Evolutionary conservation across 2,888 invertebrate genomes (phyloP).

Genomic region (Salticus scenicus): DNA sequence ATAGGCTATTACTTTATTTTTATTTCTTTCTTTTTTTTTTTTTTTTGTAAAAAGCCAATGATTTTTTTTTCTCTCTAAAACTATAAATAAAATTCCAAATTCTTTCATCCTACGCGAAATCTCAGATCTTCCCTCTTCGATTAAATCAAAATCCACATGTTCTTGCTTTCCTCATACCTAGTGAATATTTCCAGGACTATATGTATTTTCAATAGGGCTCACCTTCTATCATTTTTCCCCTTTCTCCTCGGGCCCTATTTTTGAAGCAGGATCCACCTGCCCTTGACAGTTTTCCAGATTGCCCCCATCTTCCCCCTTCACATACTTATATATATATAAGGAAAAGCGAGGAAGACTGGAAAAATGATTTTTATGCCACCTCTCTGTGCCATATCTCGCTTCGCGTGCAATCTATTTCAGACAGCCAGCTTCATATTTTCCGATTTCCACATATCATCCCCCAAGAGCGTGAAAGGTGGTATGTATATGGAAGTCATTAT

Average conservation of each 20-base stretch:
- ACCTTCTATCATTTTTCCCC: conserved; percentile 7
- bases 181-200: background rate
- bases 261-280: conserved; percentile 54
- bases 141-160: conserved; percentile 14
- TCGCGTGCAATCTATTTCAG: conserved; percentile 57
- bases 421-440: conserved; percentile 57
- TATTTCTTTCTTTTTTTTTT: too few species aligned
- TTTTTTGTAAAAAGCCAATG: too few species aligned
- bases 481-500: conserved; percentile 66
- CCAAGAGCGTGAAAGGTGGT: conserved; percentile 35
- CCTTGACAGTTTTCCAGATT: conserved; percentile 58
- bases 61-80: too few species aligned
- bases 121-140: background rate
- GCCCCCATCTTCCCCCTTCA: conserved; percentile 30
- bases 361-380: conserved; percentile 48
- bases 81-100: too few species aligned
- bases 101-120: too few species aligned
- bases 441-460: conserved; percentile 61
- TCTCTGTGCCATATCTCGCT: conserved; percentile 42
- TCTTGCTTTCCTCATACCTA: background rate
- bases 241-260: conserved; percentile 2
- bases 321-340: background rate
- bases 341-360: background rate
- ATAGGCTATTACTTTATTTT: too few species aligned
- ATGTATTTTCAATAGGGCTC: conserved; percentile 14